Conservation (phyloP, 2,888 invertebrate species). For the Allolobophora icterica region DNA sequence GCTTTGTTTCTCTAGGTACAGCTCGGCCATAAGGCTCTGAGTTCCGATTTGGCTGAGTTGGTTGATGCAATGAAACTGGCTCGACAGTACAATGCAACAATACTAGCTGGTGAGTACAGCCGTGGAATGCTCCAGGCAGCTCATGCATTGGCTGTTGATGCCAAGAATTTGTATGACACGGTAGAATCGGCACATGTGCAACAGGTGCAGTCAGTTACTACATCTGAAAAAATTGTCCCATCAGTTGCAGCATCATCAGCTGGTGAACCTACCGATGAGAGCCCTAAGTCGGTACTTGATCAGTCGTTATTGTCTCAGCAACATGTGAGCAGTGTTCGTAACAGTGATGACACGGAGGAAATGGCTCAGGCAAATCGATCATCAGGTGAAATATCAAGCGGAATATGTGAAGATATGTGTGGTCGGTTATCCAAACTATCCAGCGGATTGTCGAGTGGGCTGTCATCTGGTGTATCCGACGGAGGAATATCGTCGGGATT, state of each 20-base stretch:
- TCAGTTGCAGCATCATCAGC: neutral
- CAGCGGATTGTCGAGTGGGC: neutral
- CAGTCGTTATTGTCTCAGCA: neutral
- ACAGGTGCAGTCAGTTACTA: neutral
- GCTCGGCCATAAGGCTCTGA: conserved; percentile 86
- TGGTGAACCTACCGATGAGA: neutral
- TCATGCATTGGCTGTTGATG: conserved; percentile 94
- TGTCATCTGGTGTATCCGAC: conserved; percentile 6
- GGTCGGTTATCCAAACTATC: conserved; percentile 14
- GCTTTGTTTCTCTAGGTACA: neutral
- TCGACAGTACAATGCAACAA: conserved; percentile 86
- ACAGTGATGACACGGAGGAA: neutral
- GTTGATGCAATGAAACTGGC: conserved; percentile 91
- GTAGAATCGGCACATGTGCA: conserved; percentile 81
- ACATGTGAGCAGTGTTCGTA: neutral
- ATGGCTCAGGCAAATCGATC: conserved; percentile 6
- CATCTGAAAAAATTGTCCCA: neutral
- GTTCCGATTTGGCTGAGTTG: conserved; percentile 92
- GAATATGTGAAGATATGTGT: conserved; percentile 13
- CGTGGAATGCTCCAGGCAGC: conserved; percentile 94
- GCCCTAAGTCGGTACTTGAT: neutral
- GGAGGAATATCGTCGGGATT: conserved; percentile 28
- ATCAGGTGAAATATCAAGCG: conserved; percentile 13
- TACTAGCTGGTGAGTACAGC: conserved; percentile 88
- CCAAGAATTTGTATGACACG: conserved; percentile 92